phyloP scores from a whole-genome alignment of 2,888 invertebrate genomes.

The Tenthredo amoena region DNA sequence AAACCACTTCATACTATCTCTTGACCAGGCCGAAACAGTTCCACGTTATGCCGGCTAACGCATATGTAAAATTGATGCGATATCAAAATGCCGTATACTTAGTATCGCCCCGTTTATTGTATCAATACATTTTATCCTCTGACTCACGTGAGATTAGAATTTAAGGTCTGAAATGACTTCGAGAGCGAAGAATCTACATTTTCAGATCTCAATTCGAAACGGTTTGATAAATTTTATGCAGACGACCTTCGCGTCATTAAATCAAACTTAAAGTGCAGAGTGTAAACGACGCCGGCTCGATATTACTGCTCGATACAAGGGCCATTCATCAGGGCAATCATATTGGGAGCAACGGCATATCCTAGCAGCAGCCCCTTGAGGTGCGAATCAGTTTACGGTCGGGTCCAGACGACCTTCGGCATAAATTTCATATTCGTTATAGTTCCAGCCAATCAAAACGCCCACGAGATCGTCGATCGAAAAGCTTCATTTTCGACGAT shows the following conservation, averaged over 20 bases:
- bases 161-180: neutral
- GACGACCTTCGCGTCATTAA: constrained; percentile 20
- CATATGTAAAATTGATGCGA: neutral
- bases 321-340: constrained; percentile 66
- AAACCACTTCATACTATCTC: constrained; percentile 11
- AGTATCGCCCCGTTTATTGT: neutral
- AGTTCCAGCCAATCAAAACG: constrained; percentile 61
- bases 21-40: neutral
- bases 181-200: neutral
- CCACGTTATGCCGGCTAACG: neutral
- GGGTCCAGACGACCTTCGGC: constrained; percentile 62
- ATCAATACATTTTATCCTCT: neutral
- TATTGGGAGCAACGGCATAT: constrained; percentile 62
- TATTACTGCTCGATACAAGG: constrained; percentile 51
- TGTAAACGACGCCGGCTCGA: neutral
- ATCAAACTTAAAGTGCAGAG: constrained; percentile 11
- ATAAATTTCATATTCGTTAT: constrained; percentile 66
- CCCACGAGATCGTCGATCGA: constrained; percentile 53
- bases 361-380: constrained; percentile 59
- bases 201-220: neutral
- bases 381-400: constrained; percentile 63
- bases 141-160: neutral
- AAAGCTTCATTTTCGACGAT: constrained; percentile 59
- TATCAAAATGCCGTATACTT: neutral
- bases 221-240: neutral